Evolutionary conservation across 1,140 invertebrate genomes (phyloP).

Genomic region (Drosophila sproati): DNA sequence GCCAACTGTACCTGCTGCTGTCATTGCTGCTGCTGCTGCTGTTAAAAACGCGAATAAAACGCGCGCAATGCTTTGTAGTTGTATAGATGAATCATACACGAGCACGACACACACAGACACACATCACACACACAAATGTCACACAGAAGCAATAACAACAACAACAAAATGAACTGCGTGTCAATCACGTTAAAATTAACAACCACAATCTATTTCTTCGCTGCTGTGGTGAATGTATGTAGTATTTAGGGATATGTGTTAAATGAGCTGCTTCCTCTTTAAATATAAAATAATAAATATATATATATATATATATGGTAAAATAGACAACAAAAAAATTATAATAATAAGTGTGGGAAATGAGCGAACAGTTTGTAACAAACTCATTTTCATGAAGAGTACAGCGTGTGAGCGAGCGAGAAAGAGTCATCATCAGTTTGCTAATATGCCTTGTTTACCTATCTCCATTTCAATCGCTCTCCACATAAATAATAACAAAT

Average conservation of each 20-base stretch:
- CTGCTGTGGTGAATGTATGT: slow-evolving; percentile 46
- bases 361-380: slow-evolving; percentile 20
- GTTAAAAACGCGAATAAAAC: slow-evolving; percentile 58
- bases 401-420: neutral
- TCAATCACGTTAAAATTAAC: slow-evolving; percentile 38
- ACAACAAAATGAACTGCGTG: slow-evolving; percentile 46
- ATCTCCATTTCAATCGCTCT: slow-evolving; percentile 21
- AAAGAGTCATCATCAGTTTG: slow-evolving; percentile 8
- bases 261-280: slow-evolving; percentile 74
- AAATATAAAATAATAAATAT: slow-evolving; percentile 45
- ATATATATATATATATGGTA: no score
- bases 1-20: slow-evolving; percentile 48
- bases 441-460: slow-evolving; percentile 31
- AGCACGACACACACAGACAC: slow-evolving; percentile 21
- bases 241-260: slow-evolving; percentile 55
- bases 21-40: neutral
- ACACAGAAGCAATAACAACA: slow-evolving; percentile 21
- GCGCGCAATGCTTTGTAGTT: slow-evolving; percentile 38
- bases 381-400: slow-evolving; percentile 6
- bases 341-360: slow-evolving; percentile 14
- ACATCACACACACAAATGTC: slow-evolving; percentile 5
- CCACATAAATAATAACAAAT: slow-evolving; percentile 46
- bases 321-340: slow-evolving; percentile 11
- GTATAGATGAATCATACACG: slow-evolving; percentile 55
- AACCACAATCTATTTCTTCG: slow-evolving; percentile 28